phyloP scores from a whole-genome alignment of 1,140 invertebrate species.

The Varroa destructor region DNA sequence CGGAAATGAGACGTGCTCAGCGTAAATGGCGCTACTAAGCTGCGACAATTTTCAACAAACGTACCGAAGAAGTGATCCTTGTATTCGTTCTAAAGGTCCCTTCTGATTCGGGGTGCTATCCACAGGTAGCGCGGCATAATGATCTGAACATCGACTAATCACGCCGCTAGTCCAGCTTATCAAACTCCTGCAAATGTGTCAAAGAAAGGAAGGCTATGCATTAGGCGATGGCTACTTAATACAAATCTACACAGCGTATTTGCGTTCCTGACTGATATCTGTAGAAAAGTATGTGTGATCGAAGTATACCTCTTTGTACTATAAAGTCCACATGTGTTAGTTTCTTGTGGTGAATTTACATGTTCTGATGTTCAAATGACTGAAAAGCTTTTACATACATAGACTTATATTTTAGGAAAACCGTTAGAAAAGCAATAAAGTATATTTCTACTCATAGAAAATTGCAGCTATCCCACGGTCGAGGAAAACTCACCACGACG shows the following conservation, averaged over 20 bases:
- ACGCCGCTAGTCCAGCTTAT: conserved; percentile 38
- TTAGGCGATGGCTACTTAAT: too few species aligned
- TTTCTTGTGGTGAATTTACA: too few species aligned
- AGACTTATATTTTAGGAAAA: too few species aligned
- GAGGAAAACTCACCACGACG: conserved; percentile 48
- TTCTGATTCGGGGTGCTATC: background rate
- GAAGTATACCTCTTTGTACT: too few species aligned
- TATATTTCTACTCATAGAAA: background rate
- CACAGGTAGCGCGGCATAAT: conserved; percentile 37
- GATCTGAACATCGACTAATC: conserved; percentile 40
- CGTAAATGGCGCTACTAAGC: too few species aligned
- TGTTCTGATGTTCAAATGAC: too few species aligned
- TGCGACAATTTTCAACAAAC: background rate
- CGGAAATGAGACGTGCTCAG: too few species aligned
- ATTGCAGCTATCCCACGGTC: conserved; percentile 23
- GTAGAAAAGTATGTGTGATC: too few species aligned
- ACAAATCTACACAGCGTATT: too few species aligned
- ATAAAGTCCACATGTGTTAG: too few species aligned
- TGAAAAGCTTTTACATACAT: too few species aligned
- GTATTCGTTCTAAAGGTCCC: conserved; percentile 32
- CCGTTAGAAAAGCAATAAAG: conserved; percentile 25
- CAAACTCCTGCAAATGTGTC: conserved; percentile 37
- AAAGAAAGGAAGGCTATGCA: background rate
- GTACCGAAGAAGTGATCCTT: conserved; percentile 37
- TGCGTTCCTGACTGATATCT: too few species aligned